A percentile compares a stretch with the other conserved stretches of the same genome.
Evolutionary conservation across 2,888 invertebrate species (phyloP).

Genomic region (Urechis unicinctus): DNA sequence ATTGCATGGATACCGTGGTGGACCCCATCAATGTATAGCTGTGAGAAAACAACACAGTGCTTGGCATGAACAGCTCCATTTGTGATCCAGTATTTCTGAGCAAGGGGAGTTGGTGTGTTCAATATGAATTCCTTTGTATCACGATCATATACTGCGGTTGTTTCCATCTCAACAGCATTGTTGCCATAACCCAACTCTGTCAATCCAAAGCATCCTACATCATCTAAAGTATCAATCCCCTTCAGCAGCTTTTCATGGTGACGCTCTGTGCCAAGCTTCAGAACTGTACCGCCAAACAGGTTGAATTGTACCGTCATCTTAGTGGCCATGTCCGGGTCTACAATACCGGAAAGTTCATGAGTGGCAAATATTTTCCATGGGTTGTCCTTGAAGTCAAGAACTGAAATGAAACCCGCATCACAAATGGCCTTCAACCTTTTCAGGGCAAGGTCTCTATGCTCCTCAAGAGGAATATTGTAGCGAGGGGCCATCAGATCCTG

Average conservation of each 20-base stretch:
- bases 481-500: constrained; percentile 17
- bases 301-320: constrained; percentile 40
- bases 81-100: too few species aligned
- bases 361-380: too few species aligned
- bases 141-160: too few species aligned
- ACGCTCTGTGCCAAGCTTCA: constrained; percentile 46
- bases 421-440: constrained; percentile 23
- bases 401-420: too few species aligned
- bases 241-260: constrained; percentile 40
- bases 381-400: too few species aligned
- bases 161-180: too few species aligned
- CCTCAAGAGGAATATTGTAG: constrained; percentile 24
- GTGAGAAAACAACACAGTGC: too few species aligned
- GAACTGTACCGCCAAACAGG: constrained; percentile 46
- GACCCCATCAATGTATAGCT: too few species aligned
- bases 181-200: constrained; percentile 30
- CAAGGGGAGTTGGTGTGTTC: constrained; percentile 22
- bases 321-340: too few species aligned
- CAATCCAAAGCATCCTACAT: too few species aligned
- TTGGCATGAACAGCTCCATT: too few species aligned
- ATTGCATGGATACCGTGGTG: too few species aligned
- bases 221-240: constrained; percentile 25
- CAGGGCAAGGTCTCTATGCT: constrained; percentile 25
- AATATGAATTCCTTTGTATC: constrained; percentile 23
- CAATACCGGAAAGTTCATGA: constrained; percentile 24